A percentile compares a stretch with the other conserved stretches of the same genome.
Conservation (phyloP, 2,888 invertebrate species). For the Drosophila conformis region DNA sequence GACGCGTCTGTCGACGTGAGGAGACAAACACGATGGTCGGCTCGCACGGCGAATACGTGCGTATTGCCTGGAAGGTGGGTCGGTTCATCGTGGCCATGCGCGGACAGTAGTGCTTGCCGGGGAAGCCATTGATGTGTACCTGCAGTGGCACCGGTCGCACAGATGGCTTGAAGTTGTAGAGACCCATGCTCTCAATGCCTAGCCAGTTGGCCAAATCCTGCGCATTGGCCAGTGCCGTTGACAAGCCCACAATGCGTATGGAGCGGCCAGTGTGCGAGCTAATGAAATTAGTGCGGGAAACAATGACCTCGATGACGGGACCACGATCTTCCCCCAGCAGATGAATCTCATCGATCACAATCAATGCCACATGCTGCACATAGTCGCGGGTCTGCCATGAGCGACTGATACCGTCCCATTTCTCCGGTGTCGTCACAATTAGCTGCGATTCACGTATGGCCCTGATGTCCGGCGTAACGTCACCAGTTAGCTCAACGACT, state of each 20-base stretch:
- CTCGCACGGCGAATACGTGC: conserved; percentile 95
- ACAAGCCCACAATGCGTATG: conserved; percentile 96
- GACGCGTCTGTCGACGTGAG: conserved; percentile 96
- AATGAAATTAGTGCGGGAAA: conserved; percentile 98
- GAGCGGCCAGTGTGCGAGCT: conserved; percentile 93
- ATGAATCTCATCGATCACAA: conserved; percentile 99
- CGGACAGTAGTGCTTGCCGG: conserved; percentile 98
- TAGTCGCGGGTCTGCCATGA: conserved; percentile 99
- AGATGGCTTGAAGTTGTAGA: conserved; percentile 99
- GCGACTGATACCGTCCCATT: conserved; percentile 99
- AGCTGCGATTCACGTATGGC: conserved; percentile 94
- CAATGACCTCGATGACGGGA: conserved; percentile 97
- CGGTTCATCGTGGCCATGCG: conserved; percentile 99
- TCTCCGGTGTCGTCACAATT: conserved; percentile 99
- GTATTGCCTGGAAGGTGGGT: conserved; percentile 97
- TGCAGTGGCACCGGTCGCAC: conserved; percentile 98
- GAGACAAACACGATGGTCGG: conserved; percentile 98
- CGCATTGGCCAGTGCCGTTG: conserved; percentile 99
- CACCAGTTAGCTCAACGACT: conserved; percentile 98
- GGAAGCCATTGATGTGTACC: conserved; percentile 96
- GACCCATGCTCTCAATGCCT: conserved; percentile 93
- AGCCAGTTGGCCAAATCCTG: conserved; percentile 98
- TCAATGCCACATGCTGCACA: conserved; percentile 94
- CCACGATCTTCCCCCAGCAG: conserved; percentile 95
- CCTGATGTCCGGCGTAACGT: conserved; percentile 92